Percentiles rank a stretch among this genome's conserved stretches.
These are phyloP conservation scores for Apotomis betuletana DNA, from an alignment of 2,888 invertebrate species.

Conservation along the genomic window DNA sequence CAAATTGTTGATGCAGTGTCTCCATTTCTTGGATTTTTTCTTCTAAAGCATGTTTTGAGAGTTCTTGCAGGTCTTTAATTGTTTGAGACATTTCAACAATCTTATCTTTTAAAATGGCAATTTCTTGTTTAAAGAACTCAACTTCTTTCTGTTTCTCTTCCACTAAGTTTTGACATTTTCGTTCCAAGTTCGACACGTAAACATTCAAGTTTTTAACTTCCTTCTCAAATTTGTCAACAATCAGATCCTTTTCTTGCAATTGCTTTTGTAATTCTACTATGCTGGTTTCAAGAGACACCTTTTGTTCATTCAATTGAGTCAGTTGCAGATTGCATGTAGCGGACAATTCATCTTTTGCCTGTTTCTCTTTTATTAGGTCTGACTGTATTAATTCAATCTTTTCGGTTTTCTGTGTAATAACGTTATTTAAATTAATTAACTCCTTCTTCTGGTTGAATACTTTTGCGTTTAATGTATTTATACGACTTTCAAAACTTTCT, in stretches of 20 bases:
- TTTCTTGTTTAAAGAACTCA: slow-evolving; percentile 43
- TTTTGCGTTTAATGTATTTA: slow-evolving; percentile 52
- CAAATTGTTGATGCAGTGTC: slow-evolving; percentile 65
- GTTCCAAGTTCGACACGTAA: slow-evolving; percentile 50
- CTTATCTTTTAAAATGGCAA: slow-evolving; percentile 63
- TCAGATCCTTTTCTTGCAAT: slow-evolving; percentile 51
- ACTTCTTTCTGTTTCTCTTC: slow-evolving; percentile 11
- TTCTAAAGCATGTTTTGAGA: slow-evolving; percentile 59
- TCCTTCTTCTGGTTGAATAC: slow-evolving; percentile 59
- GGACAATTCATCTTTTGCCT: slow-evolving; percentile 30
- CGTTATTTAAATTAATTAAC: slow-evolving; percentile 70
- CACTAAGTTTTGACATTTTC: slow-evolving; percentile 47
- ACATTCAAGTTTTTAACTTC: slow-evolving; percentile 56
- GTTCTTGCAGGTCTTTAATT: slow-evolving; percentile 61
- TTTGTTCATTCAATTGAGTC: slow-evolving; percentile 42
- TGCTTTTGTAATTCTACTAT: slow-evolving; percentile 53
- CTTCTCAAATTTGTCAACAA: slow-evolving; percentile 55
- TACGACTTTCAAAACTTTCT: slow-evolving; percentile 52
- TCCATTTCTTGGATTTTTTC: slow-evolving; percentile 67
- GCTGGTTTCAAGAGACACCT: slow-evolving; percentile 28
- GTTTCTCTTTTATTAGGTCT: slow-evolving; percentile 42
- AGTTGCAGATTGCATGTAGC: slow-evolving; percentile 34
- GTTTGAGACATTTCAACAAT: slow-evolving; percentile 70
- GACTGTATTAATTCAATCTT: slow-evolving; percentile 55
- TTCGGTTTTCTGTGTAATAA: slow-evolving; percentile 65